A percentile compares a stretch with the other conserved stretches of the same genome.
phyloP scores from a whole-genome alignment of 92 coral and sea anemone genomes.

The Montipora capitata region DNA sequence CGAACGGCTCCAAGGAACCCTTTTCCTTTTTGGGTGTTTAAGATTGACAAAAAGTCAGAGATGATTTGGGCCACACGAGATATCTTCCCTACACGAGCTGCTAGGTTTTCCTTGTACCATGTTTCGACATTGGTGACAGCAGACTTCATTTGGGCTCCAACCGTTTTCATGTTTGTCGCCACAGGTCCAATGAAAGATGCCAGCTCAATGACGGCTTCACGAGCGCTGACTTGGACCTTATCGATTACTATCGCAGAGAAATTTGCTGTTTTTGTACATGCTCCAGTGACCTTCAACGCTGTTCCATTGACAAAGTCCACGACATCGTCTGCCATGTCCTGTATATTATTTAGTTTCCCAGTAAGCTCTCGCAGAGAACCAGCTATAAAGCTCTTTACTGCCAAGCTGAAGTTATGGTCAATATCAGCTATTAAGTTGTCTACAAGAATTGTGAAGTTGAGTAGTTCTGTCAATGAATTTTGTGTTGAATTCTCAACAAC shows the following conservation, averaged over 20 bases:
- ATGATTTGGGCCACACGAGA: conserved; percentile 86
- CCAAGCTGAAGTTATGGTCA: conserved; percentile 80
- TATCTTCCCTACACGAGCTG: conserved; percentile 84
- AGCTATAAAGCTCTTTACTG: conserved; percentile 78
- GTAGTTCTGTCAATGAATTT: conserved; percentile 79
- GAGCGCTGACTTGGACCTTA: conserved; percentile 83
- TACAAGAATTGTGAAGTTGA: conserved; percentile 87
- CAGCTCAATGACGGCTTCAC: conserved; percentile 80
- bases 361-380: conserved; percentile 79
- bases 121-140: conserved; percentile 88
- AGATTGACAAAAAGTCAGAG: conserved; percentile 87
- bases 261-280: conserved; percentile 84
- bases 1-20: conserved; percentile 79
- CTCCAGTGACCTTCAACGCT: conserved; percentile 79
- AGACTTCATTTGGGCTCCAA: conserved; percentile 79
- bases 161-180: conserved; percentile 64
- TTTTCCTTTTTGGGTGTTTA: conserved; percentile 80
- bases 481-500: conserved; percentile 80
- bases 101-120: conserved; percentile 90
- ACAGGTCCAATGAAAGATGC: conserved; percentile 86
- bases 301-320: conserved; percentile 93
- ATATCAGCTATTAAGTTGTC: conserved; percentile 84
- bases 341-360: conserved; percentile 76
- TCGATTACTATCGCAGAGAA: conserved; percentile 90
- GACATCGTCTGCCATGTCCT: conserved; percentile 81